Evolutionary conservation across 2,888 invertebrate genomes (phyloP), one percentile per base, ranked within the genome.

Genomic region (Ennomos erosarius): DNA sequence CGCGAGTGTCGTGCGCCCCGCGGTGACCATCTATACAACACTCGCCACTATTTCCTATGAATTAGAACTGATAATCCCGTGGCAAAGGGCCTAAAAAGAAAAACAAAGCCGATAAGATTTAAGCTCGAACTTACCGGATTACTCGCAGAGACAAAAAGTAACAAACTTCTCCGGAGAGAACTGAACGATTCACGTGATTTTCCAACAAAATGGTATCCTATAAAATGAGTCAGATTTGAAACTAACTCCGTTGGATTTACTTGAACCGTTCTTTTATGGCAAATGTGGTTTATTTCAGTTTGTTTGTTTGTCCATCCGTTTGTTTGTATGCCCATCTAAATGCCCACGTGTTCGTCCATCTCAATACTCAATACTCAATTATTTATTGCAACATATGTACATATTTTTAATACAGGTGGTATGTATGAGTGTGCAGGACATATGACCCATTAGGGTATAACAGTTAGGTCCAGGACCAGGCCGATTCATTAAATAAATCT

Each of bases 81-180:
- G 42, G 42, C 36, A 42, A 39, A 16, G 16, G 5, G 10, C 39
- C 11, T 12, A 35, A 34, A 49, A 55, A 43, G 12, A 34, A 43
- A 55, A 55, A 55, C 10, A 48, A 33, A 43, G 43, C 26, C 16
- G n/a, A 44, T 34, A 35, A 54, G 38, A 48, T 38, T 44, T 43
- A 34, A 33, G 43, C 34, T 44, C 38, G 37, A 44, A 44, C 55
- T 48, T 49, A 49, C 55, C 33, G 55, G 55, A 55, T 55, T 55
- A 55, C 47, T 35, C 37, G 40, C 34, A 48, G 35, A 49, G 38
- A 50, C 38, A 50, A 50, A 49, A 50, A 54, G 39, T 56, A 50
- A 49, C 43, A 49, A 45, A 55, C 37, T 48, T 38, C 38, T 33
- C n/a, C 2, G 9, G 37, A 38, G 33, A 11, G 44, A 49, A 49